A percentile compares a stretch with the other conserved stretches of the same genome.
Evolutionary conservation across 2,113 vertebrate species (phyloP).

Genomic region (Recurvirostra avosetta): DNA sequence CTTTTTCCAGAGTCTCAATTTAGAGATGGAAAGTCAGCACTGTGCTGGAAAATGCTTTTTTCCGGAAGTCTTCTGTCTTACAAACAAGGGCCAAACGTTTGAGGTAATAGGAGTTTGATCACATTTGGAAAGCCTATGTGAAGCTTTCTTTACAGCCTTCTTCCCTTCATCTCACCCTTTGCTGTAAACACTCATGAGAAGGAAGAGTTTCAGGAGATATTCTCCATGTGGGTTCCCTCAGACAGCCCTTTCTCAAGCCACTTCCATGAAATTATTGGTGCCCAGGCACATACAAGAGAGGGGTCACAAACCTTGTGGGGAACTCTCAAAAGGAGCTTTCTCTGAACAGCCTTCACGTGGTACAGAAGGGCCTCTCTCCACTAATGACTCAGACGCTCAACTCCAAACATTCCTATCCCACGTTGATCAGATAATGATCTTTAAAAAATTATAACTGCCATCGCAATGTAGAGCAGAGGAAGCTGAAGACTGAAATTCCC

Average conservation of each 20-base stretch:
- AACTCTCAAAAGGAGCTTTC: not conserved
- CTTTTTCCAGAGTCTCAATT: not conserved
- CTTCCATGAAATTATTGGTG: not conserved
- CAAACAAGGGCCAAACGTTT: not conserved
- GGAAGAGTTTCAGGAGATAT: not conserved
- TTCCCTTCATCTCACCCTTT: not conserved
- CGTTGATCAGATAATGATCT: slow-evolving; percentile 11
- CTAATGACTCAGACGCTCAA: not conserved
- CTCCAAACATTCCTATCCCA: not conserved
- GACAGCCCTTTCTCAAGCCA: not conserved
- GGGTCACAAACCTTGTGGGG: not conserved
- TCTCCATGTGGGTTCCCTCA: not conserved
- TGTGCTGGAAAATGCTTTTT: not conserved
- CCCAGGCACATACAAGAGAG: not conserved
- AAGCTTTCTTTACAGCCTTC: not conserved
- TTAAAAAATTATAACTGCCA: slow-evolving; percentile 36
- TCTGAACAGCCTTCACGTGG: not conserved
- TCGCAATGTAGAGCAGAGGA: not conserved
- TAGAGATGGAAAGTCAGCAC: not conserved
- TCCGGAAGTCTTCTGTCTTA: not conserved
- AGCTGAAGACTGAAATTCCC: not conserved
- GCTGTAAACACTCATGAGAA: not conserved
- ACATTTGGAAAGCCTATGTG: not conserved
- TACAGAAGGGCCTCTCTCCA: not conserved
- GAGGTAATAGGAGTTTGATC: not conserved